phyloP scores from a whole-genome alignment of 1,140 invertebrate genomes.

The Danaus plexippus region DNA sequence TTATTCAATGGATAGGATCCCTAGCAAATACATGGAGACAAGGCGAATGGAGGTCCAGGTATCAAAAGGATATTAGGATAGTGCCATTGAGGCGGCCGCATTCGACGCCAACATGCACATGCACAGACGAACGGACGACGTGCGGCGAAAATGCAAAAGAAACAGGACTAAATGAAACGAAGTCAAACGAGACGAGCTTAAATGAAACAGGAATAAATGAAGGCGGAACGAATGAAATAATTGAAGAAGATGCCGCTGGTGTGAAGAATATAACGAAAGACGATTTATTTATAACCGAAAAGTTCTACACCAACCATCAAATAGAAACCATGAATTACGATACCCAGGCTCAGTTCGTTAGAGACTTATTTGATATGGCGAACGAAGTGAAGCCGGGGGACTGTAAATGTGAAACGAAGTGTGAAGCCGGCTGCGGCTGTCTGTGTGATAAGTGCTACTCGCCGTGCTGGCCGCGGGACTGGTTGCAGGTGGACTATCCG shows the following conservation, averaged over 20 bases:
- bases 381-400: slow-evolving; percentile 15
- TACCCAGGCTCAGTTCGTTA: slow-evolving; percentile 53
- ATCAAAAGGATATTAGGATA: slow-evolving; percentile 42
- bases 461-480: slow-evolving; percentile 79
- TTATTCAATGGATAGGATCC: slow-evolving; percentile 48
- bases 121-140: slow-evolving; percentile 11
- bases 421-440: slow-evolving; percentile 53
- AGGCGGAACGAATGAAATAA: slow-evolving; percentile 3
- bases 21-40: slow-evolving; percentile 67
- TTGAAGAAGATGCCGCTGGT: slow-evolving; percentile 14
- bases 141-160: slow-evolving; percentile 6
- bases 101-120: slow-evolving; percentile 19
- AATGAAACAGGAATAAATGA: slow-evolving; percentile 7
- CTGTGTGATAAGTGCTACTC: slow-evolving; percentile 68
- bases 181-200: background rate
- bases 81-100: slow-evolving; percentile 34
- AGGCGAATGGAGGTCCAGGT: slow-evolving; percentile 61
- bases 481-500: slow-evolving; percentile 78
- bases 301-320: slow-evolving; percentile 53
- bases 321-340: slow-evolving; percentile 48
- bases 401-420: slow-evolving; percentile 30
- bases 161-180: background rate
- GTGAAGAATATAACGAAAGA: slow-evolving; percentile 34
- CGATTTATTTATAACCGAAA: slow-evolving; percentile 48
- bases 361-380: slow-evolving; percentile 40